These are phyloP conservation scores for Sinocyclocheilus anophthalmus DNA, from an alignment of 2,113 vertebrate genomes.

Conservation along the genomic window DNA sequence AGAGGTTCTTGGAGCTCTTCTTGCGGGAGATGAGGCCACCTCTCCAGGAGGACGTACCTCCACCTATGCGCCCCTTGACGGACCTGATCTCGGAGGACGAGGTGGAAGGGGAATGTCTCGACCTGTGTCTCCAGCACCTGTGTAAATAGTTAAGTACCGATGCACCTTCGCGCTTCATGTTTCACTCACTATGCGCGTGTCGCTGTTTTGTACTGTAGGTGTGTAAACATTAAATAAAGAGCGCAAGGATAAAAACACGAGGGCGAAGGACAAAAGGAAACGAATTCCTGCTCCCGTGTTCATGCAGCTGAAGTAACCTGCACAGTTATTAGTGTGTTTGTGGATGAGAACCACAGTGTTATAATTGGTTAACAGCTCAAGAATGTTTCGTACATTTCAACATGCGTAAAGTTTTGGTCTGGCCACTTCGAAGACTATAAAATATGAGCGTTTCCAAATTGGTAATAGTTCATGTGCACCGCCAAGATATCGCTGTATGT, in stretches of 20 bases:
- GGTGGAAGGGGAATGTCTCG: conserved; percentile 94
- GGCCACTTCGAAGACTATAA: background rate
- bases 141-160: conserved; percentile 97
- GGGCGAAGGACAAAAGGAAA: background rate
- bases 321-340: background rate
- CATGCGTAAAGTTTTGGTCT: background rate
- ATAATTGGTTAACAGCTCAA: background rate
- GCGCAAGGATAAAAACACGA: background rate
- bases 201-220: background rate
- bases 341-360: background rate
- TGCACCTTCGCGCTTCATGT: background rate
- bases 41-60: conserved; percentile 86
- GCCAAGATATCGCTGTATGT: background rate
- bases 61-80: conserved; percentile 80
- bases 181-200: background rate
- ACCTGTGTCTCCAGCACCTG: conserved; percentile 97
- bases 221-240: background rate
- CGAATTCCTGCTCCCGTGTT: background rate
- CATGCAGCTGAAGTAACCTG: background rate
- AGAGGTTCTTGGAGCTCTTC: conserved; percentile 95
- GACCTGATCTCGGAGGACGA: conserved; percentile 90
- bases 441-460: background rate
- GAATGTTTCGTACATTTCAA: background rate
- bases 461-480: background rate
- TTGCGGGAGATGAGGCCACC: conserved; percentile 92